Conservation (phyloP, 2,888 invertebrate species). For the Spatulosminthurus flaviceps region DNA sequence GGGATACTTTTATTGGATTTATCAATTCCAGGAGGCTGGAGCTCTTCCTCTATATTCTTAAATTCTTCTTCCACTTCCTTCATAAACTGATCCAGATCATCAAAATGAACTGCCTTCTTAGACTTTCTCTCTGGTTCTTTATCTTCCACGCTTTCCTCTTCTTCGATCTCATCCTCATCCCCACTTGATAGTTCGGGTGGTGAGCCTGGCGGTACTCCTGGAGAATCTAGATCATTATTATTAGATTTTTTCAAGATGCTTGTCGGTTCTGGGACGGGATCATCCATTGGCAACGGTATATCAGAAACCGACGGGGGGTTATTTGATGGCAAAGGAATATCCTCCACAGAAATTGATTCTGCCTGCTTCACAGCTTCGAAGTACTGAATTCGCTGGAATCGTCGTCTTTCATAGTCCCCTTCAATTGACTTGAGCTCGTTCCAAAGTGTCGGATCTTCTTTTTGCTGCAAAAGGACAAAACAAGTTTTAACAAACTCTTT, state of each 20-base stretch:
- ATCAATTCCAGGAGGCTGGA: conserved; percentile 61
- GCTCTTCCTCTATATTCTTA: conserved; percentile 75
- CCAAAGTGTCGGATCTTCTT: conserved; percentile 95
- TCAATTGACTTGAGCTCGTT: conserved; percentile 89
- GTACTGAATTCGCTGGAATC: conserved; percentile 86
- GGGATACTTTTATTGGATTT: not conserved
- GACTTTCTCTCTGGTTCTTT: conserved; percentile 62
- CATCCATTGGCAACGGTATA: conserved; percentile 63
- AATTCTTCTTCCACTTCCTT: conserved; percentile 85
- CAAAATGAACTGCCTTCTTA: conserved; percentile 82
- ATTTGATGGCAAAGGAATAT: conserved; percentile 87
- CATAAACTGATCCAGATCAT: conserved; percentile 89
- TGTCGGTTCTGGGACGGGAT: conserved; percentile 70
- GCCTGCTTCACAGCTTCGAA: conserved; percentile 96
- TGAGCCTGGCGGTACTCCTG: conserved; percentile 87
- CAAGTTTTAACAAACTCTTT: too few species aligned
- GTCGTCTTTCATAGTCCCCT: conserved; percentile 89
- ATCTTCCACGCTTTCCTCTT: conserved; percentile 65
- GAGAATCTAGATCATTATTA: conserved; percentile 69
- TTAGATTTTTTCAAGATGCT: conserved; percentile 80
- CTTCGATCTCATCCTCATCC: conserved; percentile 66
- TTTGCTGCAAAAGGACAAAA: conserved; percentile 74
- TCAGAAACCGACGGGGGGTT: conserved; percentile 50
- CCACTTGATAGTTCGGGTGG: conserved; percentile 76
- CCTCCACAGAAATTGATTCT: conserved; percentile 91